Base-by-base conservation (phyloP, 2,888 invertebrate species). In the Pherbina coryleti region DNA sequence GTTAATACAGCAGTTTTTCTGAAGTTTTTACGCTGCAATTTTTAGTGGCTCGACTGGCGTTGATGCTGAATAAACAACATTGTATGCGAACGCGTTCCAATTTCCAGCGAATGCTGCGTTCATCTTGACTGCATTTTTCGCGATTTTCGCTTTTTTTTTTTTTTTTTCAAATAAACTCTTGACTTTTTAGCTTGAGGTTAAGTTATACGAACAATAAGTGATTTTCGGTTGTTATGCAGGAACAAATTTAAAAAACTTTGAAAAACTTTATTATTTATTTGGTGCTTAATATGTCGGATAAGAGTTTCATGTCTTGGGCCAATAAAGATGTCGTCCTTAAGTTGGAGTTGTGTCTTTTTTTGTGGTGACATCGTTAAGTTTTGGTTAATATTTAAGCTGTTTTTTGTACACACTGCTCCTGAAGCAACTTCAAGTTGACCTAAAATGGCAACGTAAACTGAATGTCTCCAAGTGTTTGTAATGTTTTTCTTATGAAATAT, bases 121-220 rank as follows among this genome's bases (percentile, higher is more conserved):
- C 17, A 28, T 60, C 4, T 25, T 25, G 9, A 28, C 19, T 22
- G 22, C 44, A 44, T 44, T 44, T 44, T 44, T 44, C 14, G 55
- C 28, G 5, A n/a, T n/a, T n/a, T n/a, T n/a, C n/a, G n/a, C n/a
- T n/a, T n/a, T n/a, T n/a, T n/a, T n/a, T n/a, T n/a, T n/a, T n/a
- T n/a, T n/a, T 60, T 60, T 22, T 60, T 60, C 28, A 14, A 17
- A 60, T 28, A 17, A 60, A 60, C 60, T 60, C 60, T 28, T 11
- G 28, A 28, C 60, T 60, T 60, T 60, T 60, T 60, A 28, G 60
- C 22, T 14, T 60, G 60, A 60, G 60, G 60, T 60, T 60, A 60
- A 60, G 28, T 60, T 60, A 5, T 60, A 28, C 60, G 28, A 60
- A 60, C 60, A 60, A 60, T 60, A 60, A 60, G 60, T 60, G 60